Evolutionary conservation across 2,797 vertebrate genomes (phyloP).

Genomic region (Sus cebifrons): DNA sequence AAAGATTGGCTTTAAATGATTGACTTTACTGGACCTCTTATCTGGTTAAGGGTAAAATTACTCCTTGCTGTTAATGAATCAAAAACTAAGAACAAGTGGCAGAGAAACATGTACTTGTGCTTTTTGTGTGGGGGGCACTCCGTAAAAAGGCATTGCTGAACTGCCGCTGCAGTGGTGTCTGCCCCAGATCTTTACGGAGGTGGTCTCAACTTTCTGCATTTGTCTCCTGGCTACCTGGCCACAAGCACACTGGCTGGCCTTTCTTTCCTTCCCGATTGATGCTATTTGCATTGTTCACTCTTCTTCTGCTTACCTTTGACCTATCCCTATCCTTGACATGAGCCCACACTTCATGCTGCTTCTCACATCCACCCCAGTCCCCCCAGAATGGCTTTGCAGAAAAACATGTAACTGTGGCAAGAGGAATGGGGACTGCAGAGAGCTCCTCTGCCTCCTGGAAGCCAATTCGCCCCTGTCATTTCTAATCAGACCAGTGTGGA

Average conservation of each 20-base stretch:
- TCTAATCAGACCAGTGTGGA: not conserved
- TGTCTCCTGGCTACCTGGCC: not conserved
- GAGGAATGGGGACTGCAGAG: not conserved
- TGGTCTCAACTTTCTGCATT: not conserved
- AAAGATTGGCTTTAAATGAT: conserved; percentile 12
- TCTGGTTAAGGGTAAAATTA: conserved; percentile 16
- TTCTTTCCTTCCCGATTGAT: not conserved
- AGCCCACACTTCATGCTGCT: not conserved
- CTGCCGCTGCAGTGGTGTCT: not conserved
- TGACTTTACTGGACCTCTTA: not conserved
- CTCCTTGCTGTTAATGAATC: not conserved
- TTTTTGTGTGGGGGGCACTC: not conserved
- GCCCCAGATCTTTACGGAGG: not conserved
- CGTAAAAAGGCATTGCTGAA: too few species aligned
- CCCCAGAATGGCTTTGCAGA: not conserved
- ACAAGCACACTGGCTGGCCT: not conserved
- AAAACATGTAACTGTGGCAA: not conserved
- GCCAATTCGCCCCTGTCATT: not conserved
- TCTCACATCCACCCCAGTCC: not conserved
- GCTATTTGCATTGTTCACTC: not conserved
- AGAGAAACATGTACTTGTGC: not conserved
- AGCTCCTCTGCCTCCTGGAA: conserved; percentile 29
- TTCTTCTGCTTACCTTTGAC: not conserved
- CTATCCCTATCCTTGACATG: not conserved
- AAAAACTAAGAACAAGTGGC: not conserved